A percentile compares a stretch with the other conserved stretches of the same genome.
Conservation (phyloP, 1,140 invertebrate genomes). For the Coelopa frigida region DNA sequence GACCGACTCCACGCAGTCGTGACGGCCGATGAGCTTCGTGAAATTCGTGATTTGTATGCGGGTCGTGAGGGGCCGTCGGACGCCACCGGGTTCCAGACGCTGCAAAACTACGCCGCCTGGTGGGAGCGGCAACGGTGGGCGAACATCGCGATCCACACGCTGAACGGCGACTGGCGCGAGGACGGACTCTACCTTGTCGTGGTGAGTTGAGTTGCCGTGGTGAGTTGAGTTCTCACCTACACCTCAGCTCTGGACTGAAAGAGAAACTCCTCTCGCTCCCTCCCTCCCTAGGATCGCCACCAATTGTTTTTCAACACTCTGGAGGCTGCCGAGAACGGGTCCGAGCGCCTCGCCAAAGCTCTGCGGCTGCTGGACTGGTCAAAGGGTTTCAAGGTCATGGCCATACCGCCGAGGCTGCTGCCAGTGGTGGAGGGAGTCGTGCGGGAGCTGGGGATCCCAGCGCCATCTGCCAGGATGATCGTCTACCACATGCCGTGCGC, state of each 20-base stretch:
- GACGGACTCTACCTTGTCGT: constrained; percentile 9
- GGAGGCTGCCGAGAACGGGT: neutral
- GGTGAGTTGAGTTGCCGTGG: neutral
- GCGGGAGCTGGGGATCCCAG: neutral
- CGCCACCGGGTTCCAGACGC: neutral
- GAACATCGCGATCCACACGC: constrained; percentile 6
- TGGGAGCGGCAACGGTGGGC: constrained; percentile 6
- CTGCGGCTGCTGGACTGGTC: constrained; percentile 5
- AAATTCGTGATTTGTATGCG: neutral
- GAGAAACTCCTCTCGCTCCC: neutral
- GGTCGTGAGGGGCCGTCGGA: neutral
- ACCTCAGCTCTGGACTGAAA: no score
- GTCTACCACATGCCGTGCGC: neutral
- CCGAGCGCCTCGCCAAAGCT: neutral
- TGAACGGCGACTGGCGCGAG: neutral
- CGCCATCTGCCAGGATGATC: no score
- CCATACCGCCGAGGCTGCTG: constrained; percentile 2
- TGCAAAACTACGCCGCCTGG: constrained; percentile 7
- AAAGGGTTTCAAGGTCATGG: constrained; percentile 6
- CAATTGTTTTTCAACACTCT: constrained; percentile 9
- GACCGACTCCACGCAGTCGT: no score
- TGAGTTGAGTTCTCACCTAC: neutral
- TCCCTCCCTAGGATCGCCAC: constrained; percentile 8
- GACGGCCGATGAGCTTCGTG: neutral
- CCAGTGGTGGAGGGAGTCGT: neutral